A percentile compares a stretch with the other conserved stretches of the same genome.
Conservation (phyloP, 2,888 invertebrate species). For the Caenorhabditis angaria region DNA sequence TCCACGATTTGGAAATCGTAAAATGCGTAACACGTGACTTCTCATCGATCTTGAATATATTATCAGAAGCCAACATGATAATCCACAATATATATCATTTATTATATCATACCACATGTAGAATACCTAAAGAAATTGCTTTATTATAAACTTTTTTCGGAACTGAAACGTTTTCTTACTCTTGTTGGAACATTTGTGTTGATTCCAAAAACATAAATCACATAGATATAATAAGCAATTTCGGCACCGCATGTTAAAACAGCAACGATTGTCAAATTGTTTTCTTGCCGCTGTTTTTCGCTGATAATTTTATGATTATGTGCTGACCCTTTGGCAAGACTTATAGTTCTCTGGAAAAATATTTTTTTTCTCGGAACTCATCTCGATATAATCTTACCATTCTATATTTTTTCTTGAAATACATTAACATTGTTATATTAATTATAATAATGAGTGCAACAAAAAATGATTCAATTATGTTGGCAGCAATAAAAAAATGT, state of each 20-base stretch:
- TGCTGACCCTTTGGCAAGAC: slow-evolving; percentile 20
- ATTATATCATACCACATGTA: slow-evolving; percentile 51
- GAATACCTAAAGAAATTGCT: slow-evolving; percentile 39
- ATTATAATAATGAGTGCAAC: slow-evolving; percentile 42
- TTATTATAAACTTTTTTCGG: too few species aligned
- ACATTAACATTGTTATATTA: slow-evolving; percentile 44
- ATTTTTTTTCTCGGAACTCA: not conserved
- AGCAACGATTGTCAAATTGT: slow-evolving; percentile 44
- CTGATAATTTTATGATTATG: slow-evolving; percentile 42
- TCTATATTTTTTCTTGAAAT: slow-evolving; percentile 43
- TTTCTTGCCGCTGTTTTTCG: slow-evolving; percentile 53
- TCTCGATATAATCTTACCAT: slow-evolving; percentile 18
- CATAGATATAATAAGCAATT: slow-evolving; percentile 47
- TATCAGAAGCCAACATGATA: slow-evolving; percentile 50
- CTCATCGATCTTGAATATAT: slow-evolving; percentile 43
- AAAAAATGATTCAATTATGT: slow-evolving; percentile 41
- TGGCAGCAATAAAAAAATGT: slow-evolving; percentile 43
- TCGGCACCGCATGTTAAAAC: slow-evolving; percentile 48
- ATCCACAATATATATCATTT: slow-evolving; percentile 49
- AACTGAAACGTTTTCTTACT: too few species aligned
- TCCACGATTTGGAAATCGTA: not conserved
- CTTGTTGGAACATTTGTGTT: slow-evolving; percentile 49
- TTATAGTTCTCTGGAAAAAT: slow-evolving; percentile 17
- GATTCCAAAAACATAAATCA: slow-evolving; percentile 49
- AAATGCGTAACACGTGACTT: slow-evolving; percentile 27